A percentile compares a stretch with the other conserved stretches of the same genome.
These are phyloP conservation scores for Stenolophus ochropezus DNA, from an alignment of 2,888 invertebrate species.

Conservation along the genomic window DNA sequence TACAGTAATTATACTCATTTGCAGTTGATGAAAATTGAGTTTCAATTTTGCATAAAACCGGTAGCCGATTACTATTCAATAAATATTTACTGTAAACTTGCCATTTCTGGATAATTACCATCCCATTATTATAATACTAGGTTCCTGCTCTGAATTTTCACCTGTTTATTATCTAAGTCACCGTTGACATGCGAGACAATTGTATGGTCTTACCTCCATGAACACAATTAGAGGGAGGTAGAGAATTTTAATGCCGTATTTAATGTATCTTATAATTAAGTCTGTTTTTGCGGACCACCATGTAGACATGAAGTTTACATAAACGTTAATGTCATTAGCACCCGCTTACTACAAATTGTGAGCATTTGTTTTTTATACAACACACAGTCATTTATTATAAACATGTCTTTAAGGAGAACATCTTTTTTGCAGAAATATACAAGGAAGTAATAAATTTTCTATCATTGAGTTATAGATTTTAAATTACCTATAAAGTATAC, in stretches of 20 bases:
- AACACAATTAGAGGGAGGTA: background rate
- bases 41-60: conserved; percentile 12
- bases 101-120: background rate
- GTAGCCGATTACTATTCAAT: conserved; percentile 18
- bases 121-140: conserved; percentile 1
- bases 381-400: background rate
- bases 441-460: background rate
- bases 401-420: background rate
- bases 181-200: conserved; percentile 26
- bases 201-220: conserved; percentile 2
- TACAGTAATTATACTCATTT: background rate
- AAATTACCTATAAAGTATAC: too few relatives aligned
- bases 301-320: conserved; percentile 7
- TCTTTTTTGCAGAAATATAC: background rate
- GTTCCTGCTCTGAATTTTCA: conserved; percentile 31
- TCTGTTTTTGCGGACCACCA: conserved; percentile 33
- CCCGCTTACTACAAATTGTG: conserved; percentile 30
- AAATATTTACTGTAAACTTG: conserved; percentile 38
- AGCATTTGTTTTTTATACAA: conserved; percentile 11
- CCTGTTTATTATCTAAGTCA: conserved; percentile 37
- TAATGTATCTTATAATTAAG: background rate
- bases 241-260: conserved; percentile 19
- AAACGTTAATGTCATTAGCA: conserved; percentile 20
- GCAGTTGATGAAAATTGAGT: background rate
- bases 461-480: too few relatives aligned